Evolutionary conservation across 2,797 vertebrate genomes (phyloP).

Genomic region (Mareca penelope): DNA sequence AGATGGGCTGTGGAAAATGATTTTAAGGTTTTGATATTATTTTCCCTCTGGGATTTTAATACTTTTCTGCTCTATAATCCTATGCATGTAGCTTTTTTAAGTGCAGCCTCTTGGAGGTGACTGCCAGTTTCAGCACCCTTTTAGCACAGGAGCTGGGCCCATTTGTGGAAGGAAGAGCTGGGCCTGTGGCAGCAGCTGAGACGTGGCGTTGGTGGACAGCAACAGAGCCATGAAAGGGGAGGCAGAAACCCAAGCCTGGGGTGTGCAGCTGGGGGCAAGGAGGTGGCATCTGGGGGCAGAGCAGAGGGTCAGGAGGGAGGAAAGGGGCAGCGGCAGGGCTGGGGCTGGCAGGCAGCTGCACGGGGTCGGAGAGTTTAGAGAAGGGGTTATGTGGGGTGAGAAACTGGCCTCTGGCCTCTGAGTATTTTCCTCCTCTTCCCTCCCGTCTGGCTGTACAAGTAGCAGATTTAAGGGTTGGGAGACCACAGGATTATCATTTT

Average conservation of each 20-base stretch:
- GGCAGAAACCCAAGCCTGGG: not conserved
- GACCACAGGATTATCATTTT: not conserved
- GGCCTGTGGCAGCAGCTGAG: not conserved
- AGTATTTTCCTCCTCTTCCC: not conserved
- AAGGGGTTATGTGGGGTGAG: not conserved
- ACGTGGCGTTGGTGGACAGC: not conserved
- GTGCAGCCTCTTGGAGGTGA: not conserved
- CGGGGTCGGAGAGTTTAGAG: not conserved
- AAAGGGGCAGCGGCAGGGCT: rapidly evolving
- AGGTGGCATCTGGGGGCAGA: not conserved
- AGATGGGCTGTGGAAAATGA: not conserved
- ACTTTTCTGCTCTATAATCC: not conserved
- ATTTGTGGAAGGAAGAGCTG: rapidly evolving
- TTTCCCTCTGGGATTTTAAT: not conserved
- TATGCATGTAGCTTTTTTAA: not conserved
- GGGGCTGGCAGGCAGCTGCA: not conserved
- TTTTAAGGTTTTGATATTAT: not conserved
- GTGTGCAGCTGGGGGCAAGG: not conserved
- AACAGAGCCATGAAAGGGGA: not conserved
- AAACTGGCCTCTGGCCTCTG: not conserved
- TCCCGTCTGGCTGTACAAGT: not conserved
- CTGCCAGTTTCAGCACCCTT: not conserved
- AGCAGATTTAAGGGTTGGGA: not conserved
- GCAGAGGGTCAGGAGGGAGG: rapidly evolving
- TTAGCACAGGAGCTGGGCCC: not conserved